Evolutionary conservation across 2,797 vertebrate species (phyloP).

Genomic region (Liparis tanakae): DNA sequence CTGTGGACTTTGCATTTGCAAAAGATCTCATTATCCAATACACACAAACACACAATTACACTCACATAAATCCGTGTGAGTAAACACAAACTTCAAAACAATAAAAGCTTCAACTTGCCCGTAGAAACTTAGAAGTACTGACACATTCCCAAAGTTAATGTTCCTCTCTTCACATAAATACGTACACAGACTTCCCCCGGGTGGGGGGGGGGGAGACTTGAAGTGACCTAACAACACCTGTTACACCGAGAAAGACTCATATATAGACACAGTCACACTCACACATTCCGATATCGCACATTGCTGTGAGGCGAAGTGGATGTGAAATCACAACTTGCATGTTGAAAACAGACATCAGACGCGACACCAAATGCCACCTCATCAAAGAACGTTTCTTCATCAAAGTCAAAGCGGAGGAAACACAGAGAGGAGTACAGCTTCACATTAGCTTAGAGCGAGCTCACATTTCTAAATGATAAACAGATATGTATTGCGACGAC

Average conservation of each 20-base stretch:
- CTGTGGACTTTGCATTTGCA: conserved; percentile 36
- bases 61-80: background rate
- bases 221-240: conserved; percentile 15
- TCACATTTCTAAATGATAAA: conserved; percentile 22
- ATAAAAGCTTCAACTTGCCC: conserved; percentile 19
- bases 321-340: conserved; percentile 25
- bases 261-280: background rate
- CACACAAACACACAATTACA: conserved; percentile 38
- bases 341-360: conserved; percentile 38
- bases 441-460: conserved; percentile 15
- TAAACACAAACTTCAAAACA: conserved; percentile 23
- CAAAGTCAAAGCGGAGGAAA: conserved; percentile 27
- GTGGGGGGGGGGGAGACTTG: background rate
- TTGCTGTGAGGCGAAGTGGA: background rate
- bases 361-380: conserved; percentile 24
- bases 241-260: conserved; percentile 1
- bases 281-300: background rate
- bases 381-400: conserved; percentile 35
- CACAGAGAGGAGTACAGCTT: background rate
- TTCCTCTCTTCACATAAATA: conserved; percentile 7
- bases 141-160: conserved; percentile 1
- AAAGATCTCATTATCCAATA: conserved; percentile 42
- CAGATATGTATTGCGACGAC: conserved; percentile 11
- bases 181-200: background rate
- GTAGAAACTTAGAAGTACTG: conserved; percentile 18